A percentile compares a stretch with the other conserved stretches of the same genome.
These are phyloP conservation scores for Rhogogaster chlorosoma DNA, from an alignment of 2,888 invertebrate genomes.

Conservation along the genomic window DNA sequence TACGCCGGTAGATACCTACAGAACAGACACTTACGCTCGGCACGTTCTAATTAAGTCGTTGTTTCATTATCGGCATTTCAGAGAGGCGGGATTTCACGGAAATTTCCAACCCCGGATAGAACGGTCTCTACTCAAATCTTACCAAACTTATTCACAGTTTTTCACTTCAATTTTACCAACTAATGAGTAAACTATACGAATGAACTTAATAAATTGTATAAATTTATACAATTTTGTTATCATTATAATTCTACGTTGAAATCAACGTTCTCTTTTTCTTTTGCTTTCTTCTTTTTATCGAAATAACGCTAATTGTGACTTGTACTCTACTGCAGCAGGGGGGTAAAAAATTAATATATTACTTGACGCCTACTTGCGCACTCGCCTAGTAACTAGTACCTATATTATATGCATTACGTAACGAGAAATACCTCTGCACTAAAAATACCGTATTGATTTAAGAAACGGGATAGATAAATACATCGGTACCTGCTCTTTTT, in stretches of 20 bases:
- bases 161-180: not conserved
- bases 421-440: constrained; percentile 23
- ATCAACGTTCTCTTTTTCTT: too few species aligned
- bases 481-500: not conserved
- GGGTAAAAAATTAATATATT: constrained; percentile 1
- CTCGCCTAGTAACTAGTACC: not conserved
- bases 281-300: not conserved
- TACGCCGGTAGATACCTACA: not conserved
- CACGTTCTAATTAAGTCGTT: constrained; percentile 38
- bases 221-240: too few species aligned
- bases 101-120: not conserved
- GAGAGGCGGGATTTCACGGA: constrained; percentile 1
- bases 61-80: constrained; percentile 40
- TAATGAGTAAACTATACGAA: not conserved
- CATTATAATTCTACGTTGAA: too few species aligned
- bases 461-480: constrained; percentile 16
- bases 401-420: not conserved
- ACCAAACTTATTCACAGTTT: not conserved
- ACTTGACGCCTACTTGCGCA: not conserved
- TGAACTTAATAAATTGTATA: not conserved
- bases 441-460: constrained; percentile 36
- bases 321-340: not conserved
- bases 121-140: not conserved
- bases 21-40: not conserved
- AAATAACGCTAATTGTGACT: not conserved